phyloP scores from a whole-genome alignment of 2,797 vertebrate genomes.

The Zenarchopterus dispar region DNA sequence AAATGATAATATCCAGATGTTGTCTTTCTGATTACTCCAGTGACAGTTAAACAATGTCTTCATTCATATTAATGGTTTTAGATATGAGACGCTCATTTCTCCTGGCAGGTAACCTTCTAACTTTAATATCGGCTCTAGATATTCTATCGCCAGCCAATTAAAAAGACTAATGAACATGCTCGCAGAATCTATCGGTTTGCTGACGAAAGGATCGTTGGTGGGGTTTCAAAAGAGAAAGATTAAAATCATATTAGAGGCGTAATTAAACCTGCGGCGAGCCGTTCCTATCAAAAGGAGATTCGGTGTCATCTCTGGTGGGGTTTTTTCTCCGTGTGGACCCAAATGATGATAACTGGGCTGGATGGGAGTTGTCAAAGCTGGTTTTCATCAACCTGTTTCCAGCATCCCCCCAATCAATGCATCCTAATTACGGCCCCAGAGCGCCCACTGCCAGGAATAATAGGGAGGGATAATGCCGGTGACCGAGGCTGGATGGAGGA shows the following conservation, averaged over 20 bases:
- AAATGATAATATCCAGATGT: too few species aligned
- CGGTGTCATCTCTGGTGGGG: conserved; percentile 38
- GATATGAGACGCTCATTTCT: conserved; percentile 29
- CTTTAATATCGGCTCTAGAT: conserved; percentile 40
- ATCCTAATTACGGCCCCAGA: conserved; percentile 64
- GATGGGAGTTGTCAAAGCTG: conserved; percentile 70
- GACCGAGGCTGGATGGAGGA: conserved; percentile 31
- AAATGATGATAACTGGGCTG: conserved; percentile 42
- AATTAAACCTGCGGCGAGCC: conserved; percentile 46
- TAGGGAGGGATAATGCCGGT: conserved; percentile 40
- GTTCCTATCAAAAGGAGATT: conserved; percentile 50
- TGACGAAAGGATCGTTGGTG: neutral
- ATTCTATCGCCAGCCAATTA: conserved; percentile 60
- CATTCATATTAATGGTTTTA: conserved; percentile 45
- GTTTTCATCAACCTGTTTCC: conserved; percentile 70
- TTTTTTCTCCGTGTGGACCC: conserved; percentile 50
- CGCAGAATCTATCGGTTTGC: conserved; percentile 35
- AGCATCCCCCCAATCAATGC: conserved; percentile 59
- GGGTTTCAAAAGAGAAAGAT: conserved; percentile 51
- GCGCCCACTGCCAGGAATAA: conserved; percentile 40
- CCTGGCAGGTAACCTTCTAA: conserved; percentile 36
- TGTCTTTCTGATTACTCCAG: conserved; percentile 36
- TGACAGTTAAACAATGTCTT: conserved; percentile 24
- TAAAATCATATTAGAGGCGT: conserved; percentile 57
- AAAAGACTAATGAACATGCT: conserved; percentile 53